phyloP scores from a whole-genome alignment of 2,113 vertebrate species.

The Pitta sordida region DNA sequence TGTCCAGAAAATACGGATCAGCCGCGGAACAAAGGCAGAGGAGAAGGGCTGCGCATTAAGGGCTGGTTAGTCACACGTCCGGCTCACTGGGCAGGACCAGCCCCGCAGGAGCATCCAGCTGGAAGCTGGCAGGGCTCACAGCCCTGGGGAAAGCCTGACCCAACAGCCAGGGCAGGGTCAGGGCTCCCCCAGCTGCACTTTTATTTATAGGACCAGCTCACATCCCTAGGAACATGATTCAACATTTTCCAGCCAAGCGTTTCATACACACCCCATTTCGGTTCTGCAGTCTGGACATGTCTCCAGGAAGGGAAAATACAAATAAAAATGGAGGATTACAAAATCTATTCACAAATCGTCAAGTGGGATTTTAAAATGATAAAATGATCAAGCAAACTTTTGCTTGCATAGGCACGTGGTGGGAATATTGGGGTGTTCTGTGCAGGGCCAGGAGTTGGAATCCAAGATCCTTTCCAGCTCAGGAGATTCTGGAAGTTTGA shows the following conservation, averaged over 20 bases:
- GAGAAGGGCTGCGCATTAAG: neutral
- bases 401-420: neutral
- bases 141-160: neutral
- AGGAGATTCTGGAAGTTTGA: neutral
- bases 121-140: neutral
- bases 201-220: neutral
- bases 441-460: neutral
- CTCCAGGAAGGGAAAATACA: neutral
- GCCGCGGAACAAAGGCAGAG: accelerated
- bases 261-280: neutral
- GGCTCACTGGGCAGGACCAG: neutral
- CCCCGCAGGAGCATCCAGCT: neutral
- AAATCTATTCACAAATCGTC: neutral
- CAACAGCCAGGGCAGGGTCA: neutral
- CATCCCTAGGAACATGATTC: neutral
- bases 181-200: neutral
- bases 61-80: neutral
- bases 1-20: accelerated
- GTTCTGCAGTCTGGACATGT: neutral
- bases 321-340: neutral
- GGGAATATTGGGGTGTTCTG: no score
- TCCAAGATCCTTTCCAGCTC: neutral
- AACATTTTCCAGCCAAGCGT: neutral
- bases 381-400: neutral
- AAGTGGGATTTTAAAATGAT: neutral